Evolutionary conservation across 2,797 vertebrate species (phyloP).

Genomic region (Knipowitschia caucasica): DNA sequence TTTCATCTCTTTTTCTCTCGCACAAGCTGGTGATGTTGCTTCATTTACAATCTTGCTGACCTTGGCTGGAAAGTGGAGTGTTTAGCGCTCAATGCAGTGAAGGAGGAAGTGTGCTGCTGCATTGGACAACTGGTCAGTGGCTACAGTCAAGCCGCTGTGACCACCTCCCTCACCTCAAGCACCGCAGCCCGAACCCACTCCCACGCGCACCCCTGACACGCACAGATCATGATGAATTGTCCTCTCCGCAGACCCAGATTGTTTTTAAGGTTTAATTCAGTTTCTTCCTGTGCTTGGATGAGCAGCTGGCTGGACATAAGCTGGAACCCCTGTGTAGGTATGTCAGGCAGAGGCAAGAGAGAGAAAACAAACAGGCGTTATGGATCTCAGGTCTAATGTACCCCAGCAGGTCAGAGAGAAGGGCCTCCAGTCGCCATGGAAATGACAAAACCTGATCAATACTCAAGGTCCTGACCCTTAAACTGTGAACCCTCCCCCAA

Average conservation of each 20-base stretch:
- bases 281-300: constrained; percentile 99
- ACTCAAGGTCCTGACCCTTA: constrained; percentile 89
- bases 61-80: constrained; percentile 74
- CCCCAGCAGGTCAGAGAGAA: constrained; percentile 90
- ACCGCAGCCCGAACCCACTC: constrained; percentile 10
- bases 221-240: constrained; percentile 98
- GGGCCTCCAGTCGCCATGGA: constrained; percentile 90
- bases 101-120: constrained; percentile 39
- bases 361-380: constrained; percentile 75
- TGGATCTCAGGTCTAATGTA: constrained; percentile 98
- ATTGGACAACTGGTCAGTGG: constrained; percentile 76
- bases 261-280: constrained; percentile 99
- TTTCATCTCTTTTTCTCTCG: constrained; percentile 10
- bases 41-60: constrained; percentile 81
- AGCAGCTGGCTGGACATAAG: constrained; percentile 80
- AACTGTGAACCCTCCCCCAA: constrained; percentile 53
- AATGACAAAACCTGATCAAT: constrained; percentile 97
- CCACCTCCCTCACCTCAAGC: constrained; percentile 25
- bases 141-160: constrained; percentile 66
- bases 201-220: constrained; percentile 71
- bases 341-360: constrained; percentile 33
- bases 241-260: constrained; percentile 92
- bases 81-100: constrained; percentile 77
- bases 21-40: constrained; percentile 45
- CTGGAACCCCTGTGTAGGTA: constrained; percentile 56